Percentiles rank a stretch among this genome's conserved stretches.
phyloP scores from a whole-genome alignment of 2,888 invertebrate genomes.

The Nomada ferruginata region DNA sequence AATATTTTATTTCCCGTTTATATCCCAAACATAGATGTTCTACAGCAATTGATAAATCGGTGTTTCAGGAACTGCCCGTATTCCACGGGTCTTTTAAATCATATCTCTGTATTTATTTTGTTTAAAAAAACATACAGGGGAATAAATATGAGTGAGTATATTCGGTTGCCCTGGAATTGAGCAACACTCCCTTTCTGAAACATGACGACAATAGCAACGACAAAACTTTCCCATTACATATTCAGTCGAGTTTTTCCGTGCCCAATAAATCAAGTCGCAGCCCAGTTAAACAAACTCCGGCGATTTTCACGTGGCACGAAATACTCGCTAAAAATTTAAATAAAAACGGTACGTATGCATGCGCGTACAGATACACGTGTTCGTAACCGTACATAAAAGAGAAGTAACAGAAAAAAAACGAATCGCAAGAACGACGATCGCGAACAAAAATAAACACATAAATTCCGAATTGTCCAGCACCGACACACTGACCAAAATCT shows the following conservation, averaged over 20 bases:
- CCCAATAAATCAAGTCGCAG: conserved; percentile 47
- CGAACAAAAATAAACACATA: conserved; percentile 52
- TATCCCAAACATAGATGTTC: background rate
- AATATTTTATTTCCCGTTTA: background rate
- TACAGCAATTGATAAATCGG: background rate
- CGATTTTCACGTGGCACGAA: conserved; percentile 39
- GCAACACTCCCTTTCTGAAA: conserved; percentile 18
- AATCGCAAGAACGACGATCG: conserved; percentile 28
- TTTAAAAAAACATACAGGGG: background rate
- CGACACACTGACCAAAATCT: conserved; percentile 54
- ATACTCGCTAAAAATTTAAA: conserved; percentile 37
- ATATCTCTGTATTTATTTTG: conserved; percentile 17
- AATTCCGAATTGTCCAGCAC: conserved; percentile 23
- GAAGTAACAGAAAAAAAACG: conserved; percentile 30
- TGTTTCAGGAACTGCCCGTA: conserved; percentile 1
- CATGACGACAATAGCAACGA: conserved; percentile 19
- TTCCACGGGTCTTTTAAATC: conserved; percentile 1
- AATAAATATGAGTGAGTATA: background rate
- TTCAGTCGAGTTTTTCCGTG: conserved; percentile 39
- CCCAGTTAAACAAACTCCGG: conserved; percentile 53
- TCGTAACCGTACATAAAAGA: conserved; percentile 5
- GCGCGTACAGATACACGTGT: background rate
- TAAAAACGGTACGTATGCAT: background rate
- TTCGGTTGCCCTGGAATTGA: background rate
- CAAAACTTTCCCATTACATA: conserved; percentile 47